Base-by-base conservation (phyloP, 2,888 invertebrate species). In the Xestia xanthographa region DNA sequence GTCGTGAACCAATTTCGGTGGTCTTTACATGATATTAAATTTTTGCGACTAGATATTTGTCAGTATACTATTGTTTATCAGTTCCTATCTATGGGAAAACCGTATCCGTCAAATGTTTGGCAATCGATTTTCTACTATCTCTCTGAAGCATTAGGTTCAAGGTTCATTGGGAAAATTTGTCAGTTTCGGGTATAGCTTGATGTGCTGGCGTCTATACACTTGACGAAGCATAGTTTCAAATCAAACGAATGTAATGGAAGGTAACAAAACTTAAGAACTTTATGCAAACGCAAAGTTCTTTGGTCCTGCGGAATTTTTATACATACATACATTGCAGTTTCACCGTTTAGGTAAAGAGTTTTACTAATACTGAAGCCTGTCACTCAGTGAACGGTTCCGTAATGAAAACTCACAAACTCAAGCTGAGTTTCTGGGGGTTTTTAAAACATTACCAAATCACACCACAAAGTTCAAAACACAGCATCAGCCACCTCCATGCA, bases 401-500 rank as follows among this genome's bases (percentile, higher is more conserved):
- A 17, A 34, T 17, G 0, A 17, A 17, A 29, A 45, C 29, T 3
- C 1, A 22, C 29, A 41, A 12, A 12, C 5, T 43, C 2, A 56
- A 43, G 6, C 34, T 2, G 6, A 43, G 2, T 12, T 8, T 1
- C 5, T n/a, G n/a, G n/a, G n/a, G n/a, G n/a, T n/a, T n/a, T n/a
- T 1, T n/a, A 43, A 9, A 38, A 34, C 8, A 77, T 58, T 74
- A 12, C 58, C 6, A 9, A 53, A 56, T 77, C 68, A 56, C 70
- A 77, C 72, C 22, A 9, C 71, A 69, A 43, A 60, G n/a, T 12
- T 53, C 38, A 48, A 60, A 53, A 48, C 75, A 81, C 78, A 85
- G 74, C 58, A 43, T 41, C 60, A 34, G 5, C n/a, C 74, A 14
- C 2, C 81, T 80, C 66, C n/a, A 82, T 77, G 77, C 53, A 86